Evolutionary conservation across 2,888 invertebrate genomes (phyloP).

Genomic region (Xestia c-nigrum): DNA sequence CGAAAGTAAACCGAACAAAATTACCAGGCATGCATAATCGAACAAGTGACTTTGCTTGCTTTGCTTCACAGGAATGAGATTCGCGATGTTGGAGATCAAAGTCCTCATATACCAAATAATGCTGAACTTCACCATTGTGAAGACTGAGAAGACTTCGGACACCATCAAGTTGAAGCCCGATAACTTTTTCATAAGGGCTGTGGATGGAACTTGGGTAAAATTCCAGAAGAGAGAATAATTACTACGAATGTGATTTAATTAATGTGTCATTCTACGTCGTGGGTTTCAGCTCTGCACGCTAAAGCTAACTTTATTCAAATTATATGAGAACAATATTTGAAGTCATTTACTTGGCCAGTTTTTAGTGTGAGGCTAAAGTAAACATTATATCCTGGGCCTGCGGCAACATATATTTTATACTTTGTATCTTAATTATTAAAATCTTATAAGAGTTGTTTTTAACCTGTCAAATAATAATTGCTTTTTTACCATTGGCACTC

Average conservation of each 20-base stretch:
- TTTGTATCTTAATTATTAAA: slow-evolving; percentile 5
- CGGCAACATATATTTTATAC: neutral
- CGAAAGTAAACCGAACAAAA: neutral
- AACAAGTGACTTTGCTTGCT: neutral
- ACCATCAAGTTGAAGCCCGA: slow-evolving; percentile 76
- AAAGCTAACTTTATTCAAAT: neutral
- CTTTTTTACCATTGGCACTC: neutral
- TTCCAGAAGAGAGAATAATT: slow-evolving; percentile 35
- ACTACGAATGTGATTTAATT: neutral
- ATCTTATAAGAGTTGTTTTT: neutral
- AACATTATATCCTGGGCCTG: neutral
- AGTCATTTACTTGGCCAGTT: neutral
- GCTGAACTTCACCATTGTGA: slow-evolving; percentile 78
- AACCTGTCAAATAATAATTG: neutral
- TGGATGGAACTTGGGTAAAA: slow-evolving; percentile 38
- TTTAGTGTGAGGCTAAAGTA: neutral
- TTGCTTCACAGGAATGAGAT: slow-evolving; percentile 76
- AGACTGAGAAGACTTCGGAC: slow-evolving; percentile 79
- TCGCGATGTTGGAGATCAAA: slow-evolving; percentile 84
- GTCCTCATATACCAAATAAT: slow-evolving; percentile 79
- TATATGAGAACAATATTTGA: neutral
- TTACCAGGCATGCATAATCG: slow-evolving; percentile 13
- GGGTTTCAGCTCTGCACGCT: neutral
- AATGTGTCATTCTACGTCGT: neutral
- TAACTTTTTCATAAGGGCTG: slow-evolving; percentile 72